Percentiles rank a stretch among this genome's conserved stretches.
Conservation (phyloP, 1,140 invertebrate genomes). For the Habropoda laboriosa region DNA sequence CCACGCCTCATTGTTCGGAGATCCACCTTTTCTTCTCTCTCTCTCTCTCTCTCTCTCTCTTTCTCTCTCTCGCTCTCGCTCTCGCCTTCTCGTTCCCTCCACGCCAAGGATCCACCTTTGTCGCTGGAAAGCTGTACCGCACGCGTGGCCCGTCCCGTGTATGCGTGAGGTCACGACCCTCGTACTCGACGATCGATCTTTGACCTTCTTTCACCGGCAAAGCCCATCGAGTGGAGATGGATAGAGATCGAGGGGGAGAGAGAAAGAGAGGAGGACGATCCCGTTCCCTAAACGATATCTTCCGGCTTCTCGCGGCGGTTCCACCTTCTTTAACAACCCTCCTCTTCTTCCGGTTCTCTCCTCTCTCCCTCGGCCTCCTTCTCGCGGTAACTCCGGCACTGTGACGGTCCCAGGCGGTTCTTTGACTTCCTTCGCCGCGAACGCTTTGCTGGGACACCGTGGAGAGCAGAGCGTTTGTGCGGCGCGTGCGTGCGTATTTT, state of each 20-base stretch:
- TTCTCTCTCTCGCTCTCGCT: neutral
- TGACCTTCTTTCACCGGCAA: constrained; percentile 69
- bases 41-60: constrained; percentile 9
- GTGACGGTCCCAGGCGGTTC: too few species aligned
- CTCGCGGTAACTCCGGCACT: constrained; percentile 4
- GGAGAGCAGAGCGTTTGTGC: neutral
- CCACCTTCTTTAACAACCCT: neutral
- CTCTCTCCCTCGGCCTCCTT: constrained; percentile 21
- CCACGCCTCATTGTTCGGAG: constrained; percentile 46
- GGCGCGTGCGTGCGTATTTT: constrained; percentile 45
- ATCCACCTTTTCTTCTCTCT: constrained; percentile 40
- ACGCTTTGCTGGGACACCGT: neutral
- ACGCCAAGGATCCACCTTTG: constrained; percentile 15
- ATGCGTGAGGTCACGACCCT: constrained; percentile 67
- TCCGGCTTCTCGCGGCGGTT: neutral
- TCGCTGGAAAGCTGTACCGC: constrained; percentile 43
- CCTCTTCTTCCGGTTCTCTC: constrained; percentile 1
- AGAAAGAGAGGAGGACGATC: constrained; percentile 49
- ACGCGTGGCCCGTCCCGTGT: constrained; percentile 52
- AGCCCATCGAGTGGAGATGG: constrained; percentile 58
- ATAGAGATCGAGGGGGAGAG: constrained; percentile 64
- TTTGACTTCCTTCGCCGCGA: too few species aligned
- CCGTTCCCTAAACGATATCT: too few species aligned
- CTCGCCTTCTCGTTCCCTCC: neutral
- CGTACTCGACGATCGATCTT: constrained; percentile 72